A percentile compares a stretch with the other conserved stretches of the same genome.
phyloP scores from a whole-genome alignment of 2,113 vertebrate genomes.

The Muscicapa adusta region DNA sequence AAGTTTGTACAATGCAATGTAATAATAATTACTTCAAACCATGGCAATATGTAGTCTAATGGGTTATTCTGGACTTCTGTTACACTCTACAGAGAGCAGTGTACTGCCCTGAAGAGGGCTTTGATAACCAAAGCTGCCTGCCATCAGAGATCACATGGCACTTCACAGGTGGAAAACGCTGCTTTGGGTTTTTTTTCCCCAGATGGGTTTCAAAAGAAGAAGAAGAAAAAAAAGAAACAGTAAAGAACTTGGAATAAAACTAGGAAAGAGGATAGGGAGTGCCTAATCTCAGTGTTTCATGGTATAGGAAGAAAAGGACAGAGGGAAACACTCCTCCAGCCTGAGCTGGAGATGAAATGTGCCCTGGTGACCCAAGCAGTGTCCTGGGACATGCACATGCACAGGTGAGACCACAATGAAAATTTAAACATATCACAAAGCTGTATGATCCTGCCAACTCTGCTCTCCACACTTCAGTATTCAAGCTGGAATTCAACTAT shows the following conservation, averaged over 20 bases:
- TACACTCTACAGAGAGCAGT: not conserved
- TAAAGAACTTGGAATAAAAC: not conserved
- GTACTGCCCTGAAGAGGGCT: not conserved
- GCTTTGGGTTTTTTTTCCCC: not conserved
- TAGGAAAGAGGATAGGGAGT: not conserved
- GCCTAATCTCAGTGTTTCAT: fast-evolving
- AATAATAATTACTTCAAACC: not conserved
- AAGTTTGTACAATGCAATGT: not conserved
- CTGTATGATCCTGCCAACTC: not conserved
- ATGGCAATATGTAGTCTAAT: not conserved
- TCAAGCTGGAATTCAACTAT: not conserved
- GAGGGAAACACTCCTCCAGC: not conserved
- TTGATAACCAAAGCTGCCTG: not conserved
- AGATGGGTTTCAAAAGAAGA: not conserved
- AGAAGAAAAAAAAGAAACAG: not conserved
- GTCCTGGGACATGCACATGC: not conserved
- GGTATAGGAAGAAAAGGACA: not conserved
- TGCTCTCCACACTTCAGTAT: not conserved
- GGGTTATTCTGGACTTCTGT: not conserved
- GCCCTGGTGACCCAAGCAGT: no score
- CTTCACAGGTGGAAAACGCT: not conserved
- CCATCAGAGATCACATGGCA: not conserved
- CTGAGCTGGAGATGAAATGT: not conserved
- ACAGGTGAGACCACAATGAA: not conserved
- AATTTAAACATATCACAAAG: not conserved